These are phyloP conservation scores for Atlantisia rogersi DNA, from an alignment of 2,113 vertebrate genomes.

Conservation along the genomic window DNA sequence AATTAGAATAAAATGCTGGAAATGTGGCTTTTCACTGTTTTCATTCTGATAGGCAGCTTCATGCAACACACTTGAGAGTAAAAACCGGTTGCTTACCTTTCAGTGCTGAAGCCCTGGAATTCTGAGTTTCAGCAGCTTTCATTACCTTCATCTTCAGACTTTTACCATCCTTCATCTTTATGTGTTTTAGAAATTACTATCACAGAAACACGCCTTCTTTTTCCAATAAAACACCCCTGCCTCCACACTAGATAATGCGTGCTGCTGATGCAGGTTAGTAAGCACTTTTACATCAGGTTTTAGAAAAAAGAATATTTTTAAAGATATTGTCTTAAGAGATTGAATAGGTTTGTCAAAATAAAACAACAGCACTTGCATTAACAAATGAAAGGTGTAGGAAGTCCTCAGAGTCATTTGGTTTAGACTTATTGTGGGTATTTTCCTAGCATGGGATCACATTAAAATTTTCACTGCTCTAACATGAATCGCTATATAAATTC, in stretches of 20 bases:
- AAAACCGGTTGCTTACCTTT: neutral
- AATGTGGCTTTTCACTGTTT: neutral
- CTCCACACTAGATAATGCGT: neutral
- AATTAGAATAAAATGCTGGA: neutral
- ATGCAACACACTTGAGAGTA: neutral
- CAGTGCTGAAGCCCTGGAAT: neutral
- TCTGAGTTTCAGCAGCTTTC: neutral
- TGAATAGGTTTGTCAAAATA: neutral
- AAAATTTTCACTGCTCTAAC: neutral
- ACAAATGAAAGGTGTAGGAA: neutral
- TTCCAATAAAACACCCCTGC: neutral
- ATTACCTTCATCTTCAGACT: neutral
- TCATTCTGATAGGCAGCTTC: neutral
- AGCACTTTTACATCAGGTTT: neutral
- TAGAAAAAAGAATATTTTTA: neutral
- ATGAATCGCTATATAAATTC: neutral
- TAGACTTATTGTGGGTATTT: neutral
- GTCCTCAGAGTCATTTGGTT: neutral
- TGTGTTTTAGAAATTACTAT: neutral
- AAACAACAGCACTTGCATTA: neutral
- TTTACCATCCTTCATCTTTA: neutral
- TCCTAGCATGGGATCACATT: neutral
- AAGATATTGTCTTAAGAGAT: neutral
- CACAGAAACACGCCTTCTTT: neutral
- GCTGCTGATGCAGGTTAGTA: neutral